Evolutionary conservation across 2,797 vertebrate genomes (phyloP), one percentile per base, ranked within the genome.

Genomic region (Scolopax bukidnonensis): DNA sequence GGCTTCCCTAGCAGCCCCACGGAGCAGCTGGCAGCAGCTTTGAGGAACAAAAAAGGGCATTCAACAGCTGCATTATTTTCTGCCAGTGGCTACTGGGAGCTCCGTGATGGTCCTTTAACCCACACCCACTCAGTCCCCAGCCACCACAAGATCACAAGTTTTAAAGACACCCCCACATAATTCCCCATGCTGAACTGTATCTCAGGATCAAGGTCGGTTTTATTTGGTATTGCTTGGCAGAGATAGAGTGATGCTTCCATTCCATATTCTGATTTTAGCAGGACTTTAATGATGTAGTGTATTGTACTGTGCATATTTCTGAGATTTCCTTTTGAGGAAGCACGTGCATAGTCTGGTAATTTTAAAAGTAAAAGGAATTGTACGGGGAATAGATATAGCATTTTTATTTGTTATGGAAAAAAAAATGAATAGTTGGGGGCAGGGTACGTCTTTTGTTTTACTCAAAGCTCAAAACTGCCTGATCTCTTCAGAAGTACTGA

Each of bases 201-300:
- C 41, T 82, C 30, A 74, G 17, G 10, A 53, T 56, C 20, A 41
- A 73, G 9, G 5, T 9, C 5, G 19, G 11, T 32, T 65, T 83
- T 61, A 33, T 51, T 33, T 0, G 0, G 9, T 45, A 23, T 59
- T 38, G 15, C 25, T 57, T 4, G 4, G 14, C 4, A 64, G n/a
- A 67, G 16, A 40, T 61, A 68, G 28, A 68, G 28, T 28, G 25
- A 45, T 25, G 5, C 3, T 81, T 84, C 38, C 10, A 1, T 69
- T 71, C 30, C 16, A 23, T 53, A 9, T 7, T 12, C 11, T 1
- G 0, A 54, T 77, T 89, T 90, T 67, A 70, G 28, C 45, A 86
- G 19, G 41, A 30, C 7, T 15, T 2, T 79, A 48, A 59, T 15
- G 7, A 32, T 24, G 11, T 5, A 12, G 3, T 28, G 28, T 13